phyloP scores from a whole-genome alignment of 2,888 invertebrate species.

The Itoplectis maculator region DNA sequence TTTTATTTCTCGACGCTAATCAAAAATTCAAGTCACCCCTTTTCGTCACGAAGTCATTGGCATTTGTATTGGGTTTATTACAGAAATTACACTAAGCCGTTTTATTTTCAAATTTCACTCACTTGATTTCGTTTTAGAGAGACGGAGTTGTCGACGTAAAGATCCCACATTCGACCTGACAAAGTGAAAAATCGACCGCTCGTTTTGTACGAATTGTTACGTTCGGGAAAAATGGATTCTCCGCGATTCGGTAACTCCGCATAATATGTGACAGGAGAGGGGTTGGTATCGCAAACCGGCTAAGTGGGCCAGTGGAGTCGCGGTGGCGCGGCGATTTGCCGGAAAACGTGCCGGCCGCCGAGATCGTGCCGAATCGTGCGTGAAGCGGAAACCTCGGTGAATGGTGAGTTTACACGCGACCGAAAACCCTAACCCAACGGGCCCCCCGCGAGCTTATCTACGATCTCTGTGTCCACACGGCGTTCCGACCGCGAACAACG shows the following conservation, averaged over 20 bases:
- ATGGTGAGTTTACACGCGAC: constrained; percentile 59
- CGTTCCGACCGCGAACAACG: constrained; percentile 33
- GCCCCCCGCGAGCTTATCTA: constrained; percentile 49
- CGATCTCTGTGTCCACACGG: constrained; percentile 59
- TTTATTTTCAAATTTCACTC: too few relatives aligned
- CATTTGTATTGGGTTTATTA: not conserved
- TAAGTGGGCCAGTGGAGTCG: constrained; percentile 24
- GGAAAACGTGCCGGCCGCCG: constrained; percentile 25
- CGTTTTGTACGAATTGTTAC: not conserved
- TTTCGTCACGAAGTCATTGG: not conserved
- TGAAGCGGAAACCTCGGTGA: constrained; percentile 36
- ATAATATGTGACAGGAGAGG: constrained; percentile 30
- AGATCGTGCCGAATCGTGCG: constrained; percentile 41
- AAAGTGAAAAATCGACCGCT: not conserved
- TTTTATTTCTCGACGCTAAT: not conserved
- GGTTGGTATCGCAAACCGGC: constrained; percentile 23
- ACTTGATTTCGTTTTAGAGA: too few relatives aligned
- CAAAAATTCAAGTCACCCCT: too few relatives aligned
- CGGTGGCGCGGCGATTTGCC: constrained; percentile 26
- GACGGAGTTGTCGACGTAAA: too few relatives aligned
- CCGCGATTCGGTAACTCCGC: not conserved
- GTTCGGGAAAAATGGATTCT: not conserved
- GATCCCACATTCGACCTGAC: not conserved
- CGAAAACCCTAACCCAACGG: constrained; percentile 45
- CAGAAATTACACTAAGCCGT: too few relatives aligned